These are phyloP conservation scores for Lophura nycthemera DNA, from an alignment of 2,113 vertebrate genomes.

Conservation along the genomic window DNA sequence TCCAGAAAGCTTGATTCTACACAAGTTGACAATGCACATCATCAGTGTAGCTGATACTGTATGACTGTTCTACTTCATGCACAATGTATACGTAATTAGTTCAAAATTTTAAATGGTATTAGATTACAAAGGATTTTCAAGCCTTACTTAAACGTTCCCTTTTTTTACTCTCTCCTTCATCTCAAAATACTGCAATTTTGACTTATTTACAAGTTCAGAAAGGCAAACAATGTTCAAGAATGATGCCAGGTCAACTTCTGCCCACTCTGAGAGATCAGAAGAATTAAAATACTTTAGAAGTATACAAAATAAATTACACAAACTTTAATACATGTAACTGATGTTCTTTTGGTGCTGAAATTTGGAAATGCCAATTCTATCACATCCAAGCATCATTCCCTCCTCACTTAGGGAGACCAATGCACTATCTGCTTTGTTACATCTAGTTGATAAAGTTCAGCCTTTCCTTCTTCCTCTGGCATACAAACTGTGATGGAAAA, in stretches of 20 bases:
- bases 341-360: not conserved
- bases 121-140: not conserved
- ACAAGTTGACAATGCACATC: not conserved
- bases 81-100: not conserved
- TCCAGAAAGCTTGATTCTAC: not conserved
- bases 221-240: not conserved
- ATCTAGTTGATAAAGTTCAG: not conserved
- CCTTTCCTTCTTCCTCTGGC: not conserved
- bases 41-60: not conserved
- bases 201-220: not conserved
- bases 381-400: not conserved
- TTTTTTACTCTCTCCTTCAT: not conserved
- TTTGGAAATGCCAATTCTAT: not conserved
- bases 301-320: not conserved
- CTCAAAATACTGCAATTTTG: not conserved
- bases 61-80: not conserved
- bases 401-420: not conserved
- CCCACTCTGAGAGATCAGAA: not conserved
- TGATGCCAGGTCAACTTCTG: not conserved
- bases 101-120: not conserved
- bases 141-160: not conserved
- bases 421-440: not conserved
- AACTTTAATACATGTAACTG: not conserved
- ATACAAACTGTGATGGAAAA: not conserved
- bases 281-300: not conserved